Conservation (phyloP, 2,113 vertebrate species). For the Megaceryle maxima region DNA sequence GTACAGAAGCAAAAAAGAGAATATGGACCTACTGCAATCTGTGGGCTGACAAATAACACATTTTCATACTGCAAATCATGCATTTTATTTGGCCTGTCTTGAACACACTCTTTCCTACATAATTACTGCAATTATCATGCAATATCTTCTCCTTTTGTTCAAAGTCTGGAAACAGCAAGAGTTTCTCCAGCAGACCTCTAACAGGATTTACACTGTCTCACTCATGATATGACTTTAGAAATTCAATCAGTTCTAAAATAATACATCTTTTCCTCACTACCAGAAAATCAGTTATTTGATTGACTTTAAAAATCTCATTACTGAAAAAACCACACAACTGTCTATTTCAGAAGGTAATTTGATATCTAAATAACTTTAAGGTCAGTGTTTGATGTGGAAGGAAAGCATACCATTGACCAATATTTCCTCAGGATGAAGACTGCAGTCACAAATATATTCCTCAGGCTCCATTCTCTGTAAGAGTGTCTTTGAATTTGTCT, state of each 20-base stretch:
- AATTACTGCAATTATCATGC: background rate
- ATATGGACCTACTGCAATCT: background rate
- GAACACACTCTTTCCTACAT: background rate
- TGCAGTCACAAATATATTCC: background rate
- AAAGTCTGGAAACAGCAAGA: background rate
- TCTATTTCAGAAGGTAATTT: background rate
- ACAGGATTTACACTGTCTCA: background rate
- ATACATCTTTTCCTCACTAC: background rate
- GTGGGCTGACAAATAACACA: background rate
- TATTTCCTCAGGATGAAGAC: background rate
- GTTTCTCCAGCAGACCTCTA: background rate
- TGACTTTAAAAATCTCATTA: background rate
- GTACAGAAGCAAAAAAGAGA: background rate
- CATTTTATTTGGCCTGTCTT: background rate
- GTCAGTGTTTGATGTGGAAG: background rate
- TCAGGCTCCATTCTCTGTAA: background rate
- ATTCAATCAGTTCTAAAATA: background rate
- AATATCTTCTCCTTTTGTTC: background rate
- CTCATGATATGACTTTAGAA: background rate
- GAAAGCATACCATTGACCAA: background rate
- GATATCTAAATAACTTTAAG: background rate
- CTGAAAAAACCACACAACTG: background rate
- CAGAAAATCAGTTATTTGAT: background rate
- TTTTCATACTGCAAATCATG: background rate
- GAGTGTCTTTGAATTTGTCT: background rate